Base-by-base conservation (phyloP, 2,113 vertebrate genomes). In the Dipodomys stephensi region DNA sequence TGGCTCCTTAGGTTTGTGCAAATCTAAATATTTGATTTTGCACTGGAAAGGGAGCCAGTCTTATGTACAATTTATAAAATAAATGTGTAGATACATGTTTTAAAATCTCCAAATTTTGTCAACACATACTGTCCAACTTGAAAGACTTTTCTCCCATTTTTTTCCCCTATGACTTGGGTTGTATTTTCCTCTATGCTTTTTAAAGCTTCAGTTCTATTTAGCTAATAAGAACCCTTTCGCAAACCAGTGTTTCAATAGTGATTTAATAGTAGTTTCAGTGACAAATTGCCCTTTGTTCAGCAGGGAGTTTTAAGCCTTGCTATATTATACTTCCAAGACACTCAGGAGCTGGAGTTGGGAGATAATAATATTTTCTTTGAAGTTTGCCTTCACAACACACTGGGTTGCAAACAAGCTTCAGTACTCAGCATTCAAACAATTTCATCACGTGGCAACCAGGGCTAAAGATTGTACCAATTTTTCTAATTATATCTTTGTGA, bases 281-380 rank as follows among this genome's bases (percentile, higher is more conserved):
- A 98, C 98, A 98, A 98, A 97, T 98, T 98, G 98, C 97, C 98
- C 98, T 98, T 98, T 97, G 97, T 98, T 97, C 98, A 98, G 98
- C 98, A 97, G 98, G 98, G 98, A 98, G 97, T 97, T 97, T 97
- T 98, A 98, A 98, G 97, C 98, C 97, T 97, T 97, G 98, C 97
- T 98, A 97, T 97, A 98, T 98, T 98, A 98, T 97, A 98, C 98
- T 98, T 98, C 98, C 98, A 98, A 98, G 97, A 97, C 95, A 98
- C 97, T 98, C 96, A 97, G 90, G 98, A 98, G 98, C 98, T 98
- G 98, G 98, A 98, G 98, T 98, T 98, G 96, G 97, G 98, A 98
- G 98, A 98, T 98, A 98, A 93, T 57, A 98, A 98, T 97, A 97
- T 98, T 98, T 98, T 98, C 98, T 98, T 98, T 98, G 98, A 98